phyloP scores from a whole-genome alignment of 1,140 invertebrate species.

The Drosophila quadrilineata region DNA sequence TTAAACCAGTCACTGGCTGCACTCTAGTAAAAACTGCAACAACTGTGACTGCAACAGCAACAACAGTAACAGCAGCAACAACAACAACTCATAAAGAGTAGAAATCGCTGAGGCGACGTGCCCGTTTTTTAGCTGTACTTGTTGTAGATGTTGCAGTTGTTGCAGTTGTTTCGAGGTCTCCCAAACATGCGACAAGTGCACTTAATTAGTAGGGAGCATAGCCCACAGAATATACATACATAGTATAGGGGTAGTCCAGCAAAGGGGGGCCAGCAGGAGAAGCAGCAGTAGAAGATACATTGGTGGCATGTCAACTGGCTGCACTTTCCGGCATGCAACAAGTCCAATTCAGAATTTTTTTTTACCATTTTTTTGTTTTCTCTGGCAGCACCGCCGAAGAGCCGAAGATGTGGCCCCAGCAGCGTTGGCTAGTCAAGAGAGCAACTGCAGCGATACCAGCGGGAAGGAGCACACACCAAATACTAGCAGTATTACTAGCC shows the following conservation, averaged over 20 bases:
- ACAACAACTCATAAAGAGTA: conserved; percentile 65
- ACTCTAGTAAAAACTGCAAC: conserved; percentile 47
- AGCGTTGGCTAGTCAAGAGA: conserved; percentile 77
- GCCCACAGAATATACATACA: too few relatives aligned
- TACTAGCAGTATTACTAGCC: conserved; percentile 81
- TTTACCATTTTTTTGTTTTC: conserved; percentile 9
- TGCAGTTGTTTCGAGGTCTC: conserved; percentile 14
- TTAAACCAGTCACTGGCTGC: conserved; percentile 74
- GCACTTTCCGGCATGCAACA: conserved; percentile 67
- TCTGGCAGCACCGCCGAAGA: conserved; percentile 29
- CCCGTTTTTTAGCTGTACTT: conserved; percentile 30
- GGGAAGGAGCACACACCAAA: conserved; percentile 66
- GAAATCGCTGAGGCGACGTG: conserved; percentile 63
- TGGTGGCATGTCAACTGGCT: conserved; percentile 14
- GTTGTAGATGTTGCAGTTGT: conserved; percentile 20
- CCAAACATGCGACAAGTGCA: conserved; percentile 64
- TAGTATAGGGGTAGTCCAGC: neutral
- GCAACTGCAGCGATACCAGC: conserved; percentile 36
- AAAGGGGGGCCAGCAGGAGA: neutral
- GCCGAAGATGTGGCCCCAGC: conserved; percentile 66
- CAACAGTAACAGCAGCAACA: conserved; percentile 29
- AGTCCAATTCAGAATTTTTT: conserved; percentile 57
- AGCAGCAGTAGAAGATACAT: neutral
- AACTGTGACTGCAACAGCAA: conserved; percentile 54
- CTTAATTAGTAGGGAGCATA: conserved; percentile 63